A percentile compares a stretch with the other conserved stretches of the same genome.
Conservation (phyloP, 1,140 invertebrate species). For the Nasonia vitripennis region DNA sequence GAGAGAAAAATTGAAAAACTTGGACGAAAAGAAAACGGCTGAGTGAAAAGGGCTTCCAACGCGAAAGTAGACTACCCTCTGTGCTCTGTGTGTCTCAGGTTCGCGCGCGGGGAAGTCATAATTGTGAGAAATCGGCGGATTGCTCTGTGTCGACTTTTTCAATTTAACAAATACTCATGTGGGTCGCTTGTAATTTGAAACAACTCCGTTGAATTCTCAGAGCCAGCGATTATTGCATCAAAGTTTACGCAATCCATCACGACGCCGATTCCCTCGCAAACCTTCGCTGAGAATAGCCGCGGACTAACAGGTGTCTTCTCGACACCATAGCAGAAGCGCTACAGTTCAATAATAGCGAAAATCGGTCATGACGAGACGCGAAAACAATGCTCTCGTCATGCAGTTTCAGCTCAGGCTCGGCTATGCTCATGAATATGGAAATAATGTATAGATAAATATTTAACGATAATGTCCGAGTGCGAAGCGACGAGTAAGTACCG, state of each 20-base stretch:
- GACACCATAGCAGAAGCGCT: not conserved
- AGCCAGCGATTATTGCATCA: too few species aligned
- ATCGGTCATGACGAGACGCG: not conserved
- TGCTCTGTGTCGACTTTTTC: too few species aligned
- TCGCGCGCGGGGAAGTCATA: not conserved
- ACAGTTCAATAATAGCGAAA: not conserved
- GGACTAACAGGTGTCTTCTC: too few species aligned
- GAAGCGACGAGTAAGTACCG: not conserved
- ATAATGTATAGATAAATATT: slow-evolving; percentile 33
- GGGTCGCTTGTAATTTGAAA: too few species aligned
- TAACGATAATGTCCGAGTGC: not conserved
- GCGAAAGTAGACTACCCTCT: not conserved
- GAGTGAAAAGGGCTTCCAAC: not conserved
- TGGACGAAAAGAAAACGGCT: not conserved
- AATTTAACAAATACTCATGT: too few species aligned
- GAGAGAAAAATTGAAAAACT: not conserved
- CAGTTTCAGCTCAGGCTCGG: too few species aligned
- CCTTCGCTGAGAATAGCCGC: too few species aligned
- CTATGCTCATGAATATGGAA: not conserved
- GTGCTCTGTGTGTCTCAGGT: not conserved
- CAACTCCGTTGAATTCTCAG: too few species aligned
- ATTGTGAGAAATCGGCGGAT: not conserved
- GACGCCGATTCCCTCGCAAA: too few species aligned
- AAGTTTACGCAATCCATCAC: too few species aligned
- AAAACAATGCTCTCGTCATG: not conserved